Evolutionary conservation across 2,113 vertebrate species (phyloP), one percentile per base, ranked within the genome.

Genomic region (Melanostigma gelatinosum): DNA sequence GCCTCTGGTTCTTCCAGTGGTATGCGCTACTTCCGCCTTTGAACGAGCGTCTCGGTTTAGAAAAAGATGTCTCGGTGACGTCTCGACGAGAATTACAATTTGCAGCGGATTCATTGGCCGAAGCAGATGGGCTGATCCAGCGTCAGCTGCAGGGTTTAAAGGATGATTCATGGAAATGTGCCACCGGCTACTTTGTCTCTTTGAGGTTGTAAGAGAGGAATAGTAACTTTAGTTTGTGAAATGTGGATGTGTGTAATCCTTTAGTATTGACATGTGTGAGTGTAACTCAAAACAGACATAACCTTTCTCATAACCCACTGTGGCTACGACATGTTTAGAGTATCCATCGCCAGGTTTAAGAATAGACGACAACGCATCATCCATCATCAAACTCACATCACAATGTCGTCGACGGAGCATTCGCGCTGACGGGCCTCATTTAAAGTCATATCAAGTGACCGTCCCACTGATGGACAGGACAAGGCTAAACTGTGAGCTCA

Each of bases 81-180:
- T n/a, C n/a, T n/a, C n/a, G n/a, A 9, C 38, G n/a, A 60, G 7
- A 58, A 9, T 3, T 4, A 12, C n/a, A 57, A n/a, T 6, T 61
- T 34, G 8, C 58, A 60, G 29, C 11, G 15, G 11, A 27, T 6
- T 4, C 16, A 68, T 0, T 42, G n/a, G 29, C 46, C 24, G 62
- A 80, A 67, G 42, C 64, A 80, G 69, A 66, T 24, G 38, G 4
- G 38, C 38, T 7, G 44, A 46, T 44, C 44, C 36, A 46, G 34
- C 29, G 61, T 72, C 77, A 72, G 69, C 61, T 40, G 10, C 69
- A 66, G 77, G 77, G 73, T 72, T 80, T 65, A 72, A 29, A 79
- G n/a, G 60, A 34, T 57, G 69, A 72, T 66, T 80, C 69, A 73
- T 58, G 29, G 50, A 38, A 73, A 27, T 57, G 22, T n/a, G 8